Evolutionary conservation across 2,888 invertebrate species (phyloP).

Genomic region (Mythimna pallens): DNA sequence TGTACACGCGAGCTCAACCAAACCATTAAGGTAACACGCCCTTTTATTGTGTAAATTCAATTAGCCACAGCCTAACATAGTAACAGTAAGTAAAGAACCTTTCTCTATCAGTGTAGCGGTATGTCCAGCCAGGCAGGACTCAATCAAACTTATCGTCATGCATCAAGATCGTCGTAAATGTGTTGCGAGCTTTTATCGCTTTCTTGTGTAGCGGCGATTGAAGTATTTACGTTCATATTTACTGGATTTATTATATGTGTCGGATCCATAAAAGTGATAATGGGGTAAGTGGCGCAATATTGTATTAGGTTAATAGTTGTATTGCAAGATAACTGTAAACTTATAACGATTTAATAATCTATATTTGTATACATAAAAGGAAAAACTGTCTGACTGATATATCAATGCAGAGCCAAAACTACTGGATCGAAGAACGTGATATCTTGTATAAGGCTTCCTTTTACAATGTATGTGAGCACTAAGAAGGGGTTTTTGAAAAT

Average conservation of each 20-base stretch:
- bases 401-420: too few relatives aligned
- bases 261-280: constrained; percentile 21
- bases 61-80: constrained; percentile 57
- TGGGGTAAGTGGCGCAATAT: background rate
- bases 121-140: constrained; percentile 65
- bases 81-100: constrained; percentile 50
- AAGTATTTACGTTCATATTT: constrained; percentile 59
- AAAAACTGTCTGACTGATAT: too few relatives aligned
- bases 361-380: too few relatives aligned
- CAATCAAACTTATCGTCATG: constrained; percentile 72
- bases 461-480: too few relatives aligned
- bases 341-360: too few relatives aligned
- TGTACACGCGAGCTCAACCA: background rate
- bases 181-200: constrained; percentile 72
- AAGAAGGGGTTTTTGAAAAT: too few relatives aligned
- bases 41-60: constrained; percentile 57
- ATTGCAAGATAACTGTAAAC: too few relatives aligned
- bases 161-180: constrained; percentile 72
- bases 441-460: too few relatives aligned
- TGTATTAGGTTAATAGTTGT: background rate
- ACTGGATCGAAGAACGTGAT: too few relatives aligned
- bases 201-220: constrained; percentile 53
- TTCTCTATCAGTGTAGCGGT: constrained; percentile 74
- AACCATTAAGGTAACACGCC: constrained; percentile 20
- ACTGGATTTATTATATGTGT: constrained; percentile 36